These are phyloP conservation scores for Macrophya annulata DNA, from an alignment of 2,888 invertebrate genomes.

Conservation along the genomic window DNA sequence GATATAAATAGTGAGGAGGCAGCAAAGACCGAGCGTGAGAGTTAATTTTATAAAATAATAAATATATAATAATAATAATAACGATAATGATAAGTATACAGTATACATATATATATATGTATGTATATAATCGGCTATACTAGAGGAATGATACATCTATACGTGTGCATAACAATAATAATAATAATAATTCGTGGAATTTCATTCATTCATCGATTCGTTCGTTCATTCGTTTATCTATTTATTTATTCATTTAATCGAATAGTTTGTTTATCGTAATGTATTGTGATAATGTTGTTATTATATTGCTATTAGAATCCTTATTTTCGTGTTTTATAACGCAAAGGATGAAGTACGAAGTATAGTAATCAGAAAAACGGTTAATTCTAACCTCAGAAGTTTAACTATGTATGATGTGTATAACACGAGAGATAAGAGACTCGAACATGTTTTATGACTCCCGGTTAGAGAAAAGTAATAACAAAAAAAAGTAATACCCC, in stretches of 20 bases:
- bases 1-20: slow-evolving; percentile 79
- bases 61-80: background rate
- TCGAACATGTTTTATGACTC: background rate
- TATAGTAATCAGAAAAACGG: too few relatives aligned
- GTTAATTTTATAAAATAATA: slow-evolving; percentile 63
- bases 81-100: background rate
- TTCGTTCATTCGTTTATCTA: background rate
- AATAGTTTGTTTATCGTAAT: too few relatives aligned
- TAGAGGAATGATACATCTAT: too few relatives aligned
- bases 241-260: background rate
- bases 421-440: slow-evolving; percentile 19
- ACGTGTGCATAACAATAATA: too few relatives aligned
- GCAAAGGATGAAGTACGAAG: too few relatives aligned
- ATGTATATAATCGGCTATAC: too few relatives aligned
- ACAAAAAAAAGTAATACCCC: too few relatives aligned
- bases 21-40: slow-evolving; percentile 76
- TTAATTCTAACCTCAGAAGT: background rate
- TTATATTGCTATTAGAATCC: background rate
- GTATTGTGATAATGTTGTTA: background rate
- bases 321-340: background rate
- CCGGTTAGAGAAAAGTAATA: background rate
- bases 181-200: too few relatives aligned
- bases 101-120: too few relatives aligned
- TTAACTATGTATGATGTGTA: background rate
- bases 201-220: too few relatives aligned